These are phyloP conservation scores for Rhabdophis nuchalis DNA, from an alignment of 2,797 vertebrate species.

Conservation along the genomic window DNA sequence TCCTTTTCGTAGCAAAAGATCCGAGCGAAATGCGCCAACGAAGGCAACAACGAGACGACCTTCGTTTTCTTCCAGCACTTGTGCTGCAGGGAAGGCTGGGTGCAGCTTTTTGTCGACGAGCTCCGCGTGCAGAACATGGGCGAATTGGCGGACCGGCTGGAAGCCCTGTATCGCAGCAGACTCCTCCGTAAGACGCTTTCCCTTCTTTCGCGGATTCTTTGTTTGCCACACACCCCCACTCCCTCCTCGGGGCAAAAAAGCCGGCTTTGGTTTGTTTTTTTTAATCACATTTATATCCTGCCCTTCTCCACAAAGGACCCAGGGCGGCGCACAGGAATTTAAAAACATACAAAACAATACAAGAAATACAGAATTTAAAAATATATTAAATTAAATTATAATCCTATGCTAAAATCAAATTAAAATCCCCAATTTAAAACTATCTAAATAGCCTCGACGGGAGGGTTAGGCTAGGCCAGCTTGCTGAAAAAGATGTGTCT, in stretches of 20 bases:
- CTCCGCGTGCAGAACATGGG: conserved; percentile 1
- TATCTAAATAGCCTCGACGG: too few relatives aligned
- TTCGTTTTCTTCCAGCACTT: conserved; percentile 44
- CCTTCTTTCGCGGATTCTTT: not conserved
- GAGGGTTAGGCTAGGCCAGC: too few relatives aligned
- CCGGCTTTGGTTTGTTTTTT: not conserved
- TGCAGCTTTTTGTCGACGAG: not conserved
- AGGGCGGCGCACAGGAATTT: too few relatives aligned
- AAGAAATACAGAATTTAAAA: too few relatives aligned
- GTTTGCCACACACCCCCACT: too few relatives aligned
- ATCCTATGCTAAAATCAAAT: too few relatives aligned
- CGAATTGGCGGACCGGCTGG: conserved; percentile 33
- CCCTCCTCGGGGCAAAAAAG: not conserved
- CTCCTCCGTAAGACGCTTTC: conserved; percentile 4
- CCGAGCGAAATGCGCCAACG: rapidly evolving
- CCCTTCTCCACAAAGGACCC: too few relatives aligned
- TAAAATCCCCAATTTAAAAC: too few relatives aligned
- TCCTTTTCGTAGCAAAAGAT: conserved; percentile 45
- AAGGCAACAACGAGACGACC: not conserved
- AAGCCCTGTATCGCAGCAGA: not conserved
- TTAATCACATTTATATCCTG: too few relatives aligned
- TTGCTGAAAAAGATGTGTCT: too few relatives aligned
- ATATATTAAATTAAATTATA: too few relatives aligned
- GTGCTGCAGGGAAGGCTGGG: conserved; percentile 45
- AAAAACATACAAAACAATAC: too few relatives aligned